Evolutionary conservation across 2,888 invertebrate genomes (phyloP), one percentile per base, ranked within the genome.

Genomic region (Portevinia maculata): DNA sequence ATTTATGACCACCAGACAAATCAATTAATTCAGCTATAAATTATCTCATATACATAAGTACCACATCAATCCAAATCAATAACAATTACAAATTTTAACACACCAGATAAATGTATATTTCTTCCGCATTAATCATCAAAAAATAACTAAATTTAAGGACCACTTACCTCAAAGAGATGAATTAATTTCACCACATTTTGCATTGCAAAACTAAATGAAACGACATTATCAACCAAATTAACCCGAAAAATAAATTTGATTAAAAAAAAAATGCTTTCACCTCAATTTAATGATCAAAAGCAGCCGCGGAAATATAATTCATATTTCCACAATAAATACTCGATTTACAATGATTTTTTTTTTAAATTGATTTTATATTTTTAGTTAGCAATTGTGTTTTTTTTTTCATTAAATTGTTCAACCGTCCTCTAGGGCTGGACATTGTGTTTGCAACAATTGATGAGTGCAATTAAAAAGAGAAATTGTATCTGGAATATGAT

Each of bases 381-480:
- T 62, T 52, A 32, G n/a, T 64, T 28, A 28, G 34, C 57, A 53
- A 57, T 59, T 59, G n/a, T n/a, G n/a, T n/a, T n/a, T n/a, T 39
- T 37, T 62, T 53, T 19, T 57, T 52, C 39, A 21, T 34, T 53
- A 19, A 32, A 28, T 28, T 48, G 32, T 11, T 11, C 8, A 41
- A 52, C 41, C n/a, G n/a, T 15, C 50, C 53, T 32, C 28, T 60
- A 8, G 3, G 48, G 17, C n/a, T 13, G 30, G 6, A 11, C 24
- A 9, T 13, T 11, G 9, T 15, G 21, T 3, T 32, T 39, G 65
- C 71, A 83, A 71, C 60, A 55, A 67, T 62, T 67, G 78, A 83
- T 67, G 44, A 62, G 83, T 71, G 71, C 78, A 83, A 83, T 83
- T 83, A 83, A 78, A 78, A 83, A 53, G 78, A 71, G 83, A 83